Base-by-base conservation (phyloP, 2,888 invertebrate species). In the Andrena hattorfiana region DNA sequence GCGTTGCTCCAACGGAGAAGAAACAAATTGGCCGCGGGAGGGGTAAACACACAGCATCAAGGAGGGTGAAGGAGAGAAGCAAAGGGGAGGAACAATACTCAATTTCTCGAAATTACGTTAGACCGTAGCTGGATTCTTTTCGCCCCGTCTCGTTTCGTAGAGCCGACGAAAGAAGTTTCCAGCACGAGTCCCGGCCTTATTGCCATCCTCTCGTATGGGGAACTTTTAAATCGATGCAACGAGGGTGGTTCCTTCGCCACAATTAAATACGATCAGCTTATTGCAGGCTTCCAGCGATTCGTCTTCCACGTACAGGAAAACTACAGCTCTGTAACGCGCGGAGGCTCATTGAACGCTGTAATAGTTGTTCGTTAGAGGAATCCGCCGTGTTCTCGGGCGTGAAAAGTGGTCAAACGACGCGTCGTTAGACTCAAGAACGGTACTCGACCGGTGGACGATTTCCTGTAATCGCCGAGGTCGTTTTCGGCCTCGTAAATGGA, bases 211-310 rank as follows among this genome's bases (percentile, higher is more conserved):
- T 26, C 56, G n/a, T 23, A 20, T 35, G 59, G 35, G 49, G 62
- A 77, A 62, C 28, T 72, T 72, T 23, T 0, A 67, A 67, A 77
- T 77, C 64, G 71, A 67, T 66, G 67, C 67, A 60, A 26, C 0
- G 49, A 6, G 49, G 26, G 42, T 30, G 51, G 32, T 56, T 49
- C 72, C 76, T 62, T 66, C 59, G 54, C 54, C 62, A 32, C 62
- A 70, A 84, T 83, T 78, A 83, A 76, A 62, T 64, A 30, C 75
- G 62, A 67, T 77, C 66, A 42, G 54, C 59, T 63, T 79, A 75
- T 80, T 66, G 72, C 67, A 16, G 42, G 54, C 8, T 67, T 32
- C 8, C 32, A 16, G 42, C 62, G 23, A 76, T 69, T 28, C 20
- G 51, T 68, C 32, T 10, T 6, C 26, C 26, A n/a, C 0, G 42